phyloP scores from a whole-genome alignment of 2,797 vertebrate species.

The Poeciliopsis paucimaculata region DNA sequence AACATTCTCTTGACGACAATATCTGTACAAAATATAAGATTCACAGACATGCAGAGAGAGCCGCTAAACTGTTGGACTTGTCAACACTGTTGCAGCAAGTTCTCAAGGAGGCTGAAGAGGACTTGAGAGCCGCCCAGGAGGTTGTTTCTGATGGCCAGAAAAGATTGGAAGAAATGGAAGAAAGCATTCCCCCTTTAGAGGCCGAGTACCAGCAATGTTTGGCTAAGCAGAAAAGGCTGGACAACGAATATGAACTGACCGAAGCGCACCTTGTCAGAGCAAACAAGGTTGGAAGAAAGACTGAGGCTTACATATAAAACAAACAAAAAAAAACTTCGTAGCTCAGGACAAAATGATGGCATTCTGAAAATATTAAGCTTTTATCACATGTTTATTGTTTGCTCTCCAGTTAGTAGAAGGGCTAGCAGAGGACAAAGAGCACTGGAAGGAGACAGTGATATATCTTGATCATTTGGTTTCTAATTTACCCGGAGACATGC shows the following conservation, averaged over 20 bases:
- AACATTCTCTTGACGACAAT: neutral
- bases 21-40: neutral
- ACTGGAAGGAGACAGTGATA: conserved; percentile 88
- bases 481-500: conserved; percentile 87
- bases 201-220: conserved; percentile 84
- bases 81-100: conserved; percentile 80
- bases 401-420: conserved; percentile 86
- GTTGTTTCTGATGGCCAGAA: conserved; percentile 85
- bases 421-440: conserved; percentile 89
- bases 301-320: conserved; percentile 1
- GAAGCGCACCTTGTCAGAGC: conserved; percentile 84
- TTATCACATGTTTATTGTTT: neutral
- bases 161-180: conserved; percentile 81
- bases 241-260: conserved; percentile 87
- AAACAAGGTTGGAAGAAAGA: conserved; percentile 79
- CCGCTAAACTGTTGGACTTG: neutral
- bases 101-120: conserved; percentile 85
- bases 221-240: conserved; percentile 88
- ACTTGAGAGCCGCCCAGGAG: conserved; percentile 83
- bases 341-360: neutral
- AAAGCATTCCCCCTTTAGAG: conserved; percentile 83
- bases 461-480: conserved; percentile 86
- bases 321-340: neutral
- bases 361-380: neutral
- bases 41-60: neutral